Percentiles rank a stretch among this genome's conserved stretches.
Conservation (phyloP, 2,888 invertebrate genomes). For the Apocheima hispidaria region DNA sequence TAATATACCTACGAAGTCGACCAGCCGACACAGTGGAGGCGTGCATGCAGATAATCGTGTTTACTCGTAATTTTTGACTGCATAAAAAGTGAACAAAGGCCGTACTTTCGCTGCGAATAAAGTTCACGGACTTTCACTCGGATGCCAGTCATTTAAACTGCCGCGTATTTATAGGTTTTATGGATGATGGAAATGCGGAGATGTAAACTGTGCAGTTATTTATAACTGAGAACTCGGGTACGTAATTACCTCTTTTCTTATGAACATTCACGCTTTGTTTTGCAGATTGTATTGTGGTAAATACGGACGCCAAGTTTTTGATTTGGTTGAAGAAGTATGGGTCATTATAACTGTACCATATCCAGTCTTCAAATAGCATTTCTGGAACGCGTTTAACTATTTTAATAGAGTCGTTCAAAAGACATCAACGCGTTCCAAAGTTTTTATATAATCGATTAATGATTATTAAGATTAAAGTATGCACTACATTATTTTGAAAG, state of each 20-base stretch:
- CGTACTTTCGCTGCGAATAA: slow-evolving; percentile 15
- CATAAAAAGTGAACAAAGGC: slow-evolving; percentile 7
- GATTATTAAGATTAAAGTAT: neutral
- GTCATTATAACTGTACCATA: no score
- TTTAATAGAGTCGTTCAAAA: neutral
- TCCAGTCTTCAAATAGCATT: neutral
- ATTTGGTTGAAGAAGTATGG: no score
- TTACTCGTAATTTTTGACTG: slow-evolving; percentile 9
- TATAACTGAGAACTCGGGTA: neutral
- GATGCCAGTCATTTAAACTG: slow-evolving; percentile 1
- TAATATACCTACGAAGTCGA: slow-evolving; percentile 52
- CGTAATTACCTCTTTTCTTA: neutral
- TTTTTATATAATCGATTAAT: neutral
- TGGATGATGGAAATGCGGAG: neutral
- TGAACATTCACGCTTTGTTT: no score
- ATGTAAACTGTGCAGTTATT: neutral
- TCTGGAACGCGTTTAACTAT: neutral
- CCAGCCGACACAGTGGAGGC: slow-evolving; percentile 47
- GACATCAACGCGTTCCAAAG: slow-evolving; percentile 2
- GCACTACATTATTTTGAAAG: neutral
- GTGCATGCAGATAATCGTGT: slow-evolving; percentile 37
- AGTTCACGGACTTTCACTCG: slow-evolving; percentile 21
- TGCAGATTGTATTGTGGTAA: no score
- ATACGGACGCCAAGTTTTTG: no score
- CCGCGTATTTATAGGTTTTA: slow-evolving; percentile 1